Conservation (phyloP, 2,113 vertebrate genomes). For the Pontoporia blainvillei region DNA sequence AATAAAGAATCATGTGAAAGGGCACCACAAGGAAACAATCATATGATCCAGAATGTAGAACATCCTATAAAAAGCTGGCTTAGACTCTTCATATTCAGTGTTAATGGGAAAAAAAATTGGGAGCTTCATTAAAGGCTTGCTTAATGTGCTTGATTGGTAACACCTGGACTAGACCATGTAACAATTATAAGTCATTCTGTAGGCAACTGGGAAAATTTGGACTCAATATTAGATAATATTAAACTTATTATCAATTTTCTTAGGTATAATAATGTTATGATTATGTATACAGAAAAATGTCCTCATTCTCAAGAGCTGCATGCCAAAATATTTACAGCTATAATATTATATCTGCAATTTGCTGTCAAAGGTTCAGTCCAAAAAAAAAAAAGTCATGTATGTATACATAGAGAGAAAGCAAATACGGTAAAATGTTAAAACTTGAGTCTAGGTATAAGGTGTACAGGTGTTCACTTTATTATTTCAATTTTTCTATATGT, state of each 20-base stretch:
- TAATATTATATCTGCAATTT: neutral
- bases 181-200: neutral
- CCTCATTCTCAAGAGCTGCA: neutral
- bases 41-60: neutral
- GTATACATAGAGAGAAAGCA: neutral
- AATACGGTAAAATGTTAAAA: neutral
- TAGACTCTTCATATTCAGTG: neutral
- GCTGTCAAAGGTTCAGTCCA: neutral
- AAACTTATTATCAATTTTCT: neutral
- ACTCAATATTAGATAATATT: neutral
- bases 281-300: neutral
- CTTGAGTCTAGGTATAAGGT: neutral
- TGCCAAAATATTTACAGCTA: conserved; percentile 4
- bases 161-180: neutral
- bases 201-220: neutral
- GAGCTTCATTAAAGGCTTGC: neutral
- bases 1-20: neutral
- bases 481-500: neutral
- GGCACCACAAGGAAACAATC: neutral
- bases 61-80: neutral
- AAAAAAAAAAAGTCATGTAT: neutral
- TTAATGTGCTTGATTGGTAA: neutral
- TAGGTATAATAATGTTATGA: neutral
- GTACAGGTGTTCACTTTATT: neutral
- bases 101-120: neutral